Conservation (phyloP, 1,140 invertebrate genomes). For the Apis laboriosa region DNA sequence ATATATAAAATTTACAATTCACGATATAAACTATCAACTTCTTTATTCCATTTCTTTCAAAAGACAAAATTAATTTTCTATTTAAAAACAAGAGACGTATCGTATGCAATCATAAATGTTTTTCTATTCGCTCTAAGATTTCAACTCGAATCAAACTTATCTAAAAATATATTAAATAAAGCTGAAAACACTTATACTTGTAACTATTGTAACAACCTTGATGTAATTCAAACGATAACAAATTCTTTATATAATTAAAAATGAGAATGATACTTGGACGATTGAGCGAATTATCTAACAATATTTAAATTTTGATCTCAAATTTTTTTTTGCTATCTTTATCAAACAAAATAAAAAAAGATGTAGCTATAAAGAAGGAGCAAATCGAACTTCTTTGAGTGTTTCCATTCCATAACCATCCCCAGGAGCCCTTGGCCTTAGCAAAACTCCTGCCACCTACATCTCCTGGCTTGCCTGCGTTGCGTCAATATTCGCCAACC, state of each 20-base stretch:
- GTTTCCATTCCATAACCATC: constrained; percentile 31
- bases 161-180: neutral
- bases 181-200: neutral
- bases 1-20: too few relatives aligned
- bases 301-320: constrained; percentile 22
- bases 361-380: constrained; percentile 1
- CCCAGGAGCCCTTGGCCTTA: constrained; percentile 66
- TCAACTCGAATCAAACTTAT: neutral
- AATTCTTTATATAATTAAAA: constrained; percentile 25
- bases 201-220: too few relatives aligned
- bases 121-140: too few relatives aligned
- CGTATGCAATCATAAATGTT: too few relatives aligned
- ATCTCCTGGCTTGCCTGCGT: constrained; percentile 65
- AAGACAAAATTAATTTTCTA: neutral
- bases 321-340: too few relatives aligned
- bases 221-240: neutral
- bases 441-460: constrained; percentile 66
- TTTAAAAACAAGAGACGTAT: neutral
- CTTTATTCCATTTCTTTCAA: neutral
- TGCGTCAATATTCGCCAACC: constrained; percentile 67
- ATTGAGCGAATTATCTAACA: constrained; percentile 2
- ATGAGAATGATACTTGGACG: neutral
- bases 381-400: constrained; percentile 17
- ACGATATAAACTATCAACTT: neutral
- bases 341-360: neutral